phyloP scores from a whole-genome alignment of 2,797 vertebrate genomes.

The Micrastur ruficollis region DNA sequence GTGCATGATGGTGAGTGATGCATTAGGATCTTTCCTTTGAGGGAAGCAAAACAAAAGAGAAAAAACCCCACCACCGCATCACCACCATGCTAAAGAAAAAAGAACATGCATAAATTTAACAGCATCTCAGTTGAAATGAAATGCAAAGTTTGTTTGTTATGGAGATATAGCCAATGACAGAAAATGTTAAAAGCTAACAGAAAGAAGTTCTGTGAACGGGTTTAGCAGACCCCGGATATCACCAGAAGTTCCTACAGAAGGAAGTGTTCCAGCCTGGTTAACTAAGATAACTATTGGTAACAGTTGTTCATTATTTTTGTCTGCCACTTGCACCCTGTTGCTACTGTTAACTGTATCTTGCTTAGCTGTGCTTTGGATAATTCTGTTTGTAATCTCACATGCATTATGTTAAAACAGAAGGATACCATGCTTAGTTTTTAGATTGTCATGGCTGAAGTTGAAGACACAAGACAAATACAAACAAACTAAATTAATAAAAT shows the following conservation, averaged over 20 bases:
- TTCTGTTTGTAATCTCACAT: neutral
- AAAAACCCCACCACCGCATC: rapidly evolving
- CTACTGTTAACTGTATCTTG: neutral
- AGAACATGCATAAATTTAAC: neutral
- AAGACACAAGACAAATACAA: neutral
- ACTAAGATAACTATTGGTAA: neutral
- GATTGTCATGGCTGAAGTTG: neutral
- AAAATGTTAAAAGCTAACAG: neutral
- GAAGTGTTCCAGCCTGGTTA: neutral
- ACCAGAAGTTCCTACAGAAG: neutral
- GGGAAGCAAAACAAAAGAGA: neutral
- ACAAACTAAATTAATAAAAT: neutral
- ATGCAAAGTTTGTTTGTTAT: neutral
- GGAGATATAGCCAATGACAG: neutral
- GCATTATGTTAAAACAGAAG: neutral
- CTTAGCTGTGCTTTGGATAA: neutral
- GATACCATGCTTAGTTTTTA: neutral
- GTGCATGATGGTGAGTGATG: neutral
- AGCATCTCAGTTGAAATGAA: neutral
- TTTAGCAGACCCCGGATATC: neutral
- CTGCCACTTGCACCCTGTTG: neutral
- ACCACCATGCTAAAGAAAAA: neutral
- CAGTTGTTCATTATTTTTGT: neutral
- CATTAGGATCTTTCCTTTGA: neutral
- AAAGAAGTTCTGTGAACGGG: neutral